Evolutionary conservation across 2,888 invertebrate species (phyloP), one percentile per base, ranked within the genome.

Genomic region (Caenorhabditis sp.): DNA sequence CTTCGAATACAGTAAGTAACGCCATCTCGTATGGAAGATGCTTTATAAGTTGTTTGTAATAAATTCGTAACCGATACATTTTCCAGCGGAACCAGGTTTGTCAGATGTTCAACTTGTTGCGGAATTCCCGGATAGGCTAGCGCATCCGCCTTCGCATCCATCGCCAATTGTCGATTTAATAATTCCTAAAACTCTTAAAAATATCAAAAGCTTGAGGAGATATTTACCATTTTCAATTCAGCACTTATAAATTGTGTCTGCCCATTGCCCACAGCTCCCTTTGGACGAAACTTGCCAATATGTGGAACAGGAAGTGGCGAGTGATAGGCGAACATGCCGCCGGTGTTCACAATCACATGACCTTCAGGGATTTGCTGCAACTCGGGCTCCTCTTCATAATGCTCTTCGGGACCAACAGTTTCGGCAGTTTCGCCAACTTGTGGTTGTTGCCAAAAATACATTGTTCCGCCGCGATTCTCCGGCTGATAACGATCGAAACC

Each of bases 81-180:
- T 51, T 79, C 80, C 58, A 83, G 61, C 2, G 83, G 83, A 5
- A 81, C 77, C 3, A 81, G 43, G 27, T 76, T 76, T 10, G 78
- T 74, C 43, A 76, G 69, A 66, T 79, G 81, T 23, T 79, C 79
- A 4, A 81, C 77, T 17, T 73, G 64, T 49, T 70, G 75, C 1
- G 83, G 83, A 24, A 83, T 27, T 23, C 78, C 83, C 1, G 75
- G 76, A 57, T 76, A 73, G 1, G 57, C 23, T 1, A 49, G 50
- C 1, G 73, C 55, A 61, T 80, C 81, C 3, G 73, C 69, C 24
- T 76, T 64, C 14, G 70, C 66, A 31, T 83, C 81, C 59, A 78
- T 76, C 4, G 79, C 81, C 6, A 83, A 62, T 58, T 83, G 83
- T 10, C 82, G 76, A 24, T 76, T 76, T 21, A 81, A 4, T 10